Conservation (phyloP, 2,888 invertebrate species). For the Galerucella pusilla region DNA sequence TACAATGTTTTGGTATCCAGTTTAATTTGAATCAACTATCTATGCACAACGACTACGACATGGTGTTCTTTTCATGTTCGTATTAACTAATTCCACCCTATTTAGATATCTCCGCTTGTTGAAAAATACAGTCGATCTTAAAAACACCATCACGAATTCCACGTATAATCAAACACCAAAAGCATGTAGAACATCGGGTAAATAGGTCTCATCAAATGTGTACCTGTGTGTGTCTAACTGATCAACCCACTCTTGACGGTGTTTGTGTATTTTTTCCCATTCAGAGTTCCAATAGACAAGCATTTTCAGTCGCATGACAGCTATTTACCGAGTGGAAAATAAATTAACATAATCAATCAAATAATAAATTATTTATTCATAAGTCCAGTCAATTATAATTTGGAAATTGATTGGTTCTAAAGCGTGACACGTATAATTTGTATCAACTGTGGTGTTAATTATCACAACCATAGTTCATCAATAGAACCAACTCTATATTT, state of each 20-base stretch:
- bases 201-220: conserved; percentile 5
- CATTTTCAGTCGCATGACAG: background rate
- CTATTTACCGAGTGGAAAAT: too few relatives aligned
- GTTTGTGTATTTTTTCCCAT: background rate
- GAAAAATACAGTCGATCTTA: background rate
- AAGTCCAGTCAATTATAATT: too few relatives aligned
- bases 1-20: too few relatives aligned
- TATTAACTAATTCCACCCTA: conserved; percentile 1
- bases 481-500: too few relatives aligned
- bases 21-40: too few relatives aligned
- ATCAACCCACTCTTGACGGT: conserved; percentile 3
- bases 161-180: conserved; percentile 9
- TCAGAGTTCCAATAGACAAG: background rate
- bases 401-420: too few relatives aligned
- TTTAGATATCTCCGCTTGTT: conserved; percentile 2
- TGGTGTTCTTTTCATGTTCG: background rate
- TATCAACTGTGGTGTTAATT: too few relatives aligned
- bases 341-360: too few relatives aligned
- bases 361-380: too few relatives aligned
- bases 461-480: too few relatives aligned
- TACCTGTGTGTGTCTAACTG: conserved; percentile 11
- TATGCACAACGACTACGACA: background rate
- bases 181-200: conserved; percentile 5
- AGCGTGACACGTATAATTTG: too few relatives aligned
- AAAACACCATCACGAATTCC: conserved; percentile 11